Evolutionary conservation across 2,888 invertebrate species (phyloP).

Genomic region (Amblyjoppa proteus): DNA sequence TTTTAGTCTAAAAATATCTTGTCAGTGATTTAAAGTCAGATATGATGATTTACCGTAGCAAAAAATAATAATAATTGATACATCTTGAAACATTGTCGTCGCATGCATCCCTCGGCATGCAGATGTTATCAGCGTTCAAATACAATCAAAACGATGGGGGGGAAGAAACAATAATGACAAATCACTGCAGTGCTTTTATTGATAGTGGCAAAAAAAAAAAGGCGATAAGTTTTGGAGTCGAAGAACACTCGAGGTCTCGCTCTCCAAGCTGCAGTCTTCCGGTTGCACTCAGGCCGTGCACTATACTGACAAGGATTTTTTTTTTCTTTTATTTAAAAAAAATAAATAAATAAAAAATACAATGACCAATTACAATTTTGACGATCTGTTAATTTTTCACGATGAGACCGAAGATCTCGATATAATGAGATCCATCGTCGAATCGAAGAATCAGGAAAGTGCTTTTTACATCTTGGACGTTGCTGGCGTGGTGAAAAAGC

Average conservation of each 20-base stretch:
- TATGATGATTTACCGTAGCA: too few species aligned
- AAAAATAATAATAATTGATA: too few species aligned
- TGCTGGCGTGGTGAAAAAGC: slow-evolving; percentile 77
- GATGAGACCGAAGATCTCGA: slow-evolving; percentile 73
- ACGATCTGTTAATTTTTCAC: slow-evolving; percentile 75
- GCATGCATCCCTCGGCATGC: too few species aligned
- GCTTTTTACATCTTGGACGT: slow-evolving; percentile 79
- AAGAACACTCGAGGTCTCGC: neutral
- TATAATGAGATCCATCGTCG: slow-evolving; percentile 75
- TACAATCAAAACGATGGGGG: too few species aligned
- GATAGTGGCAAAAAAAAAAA: neutral
- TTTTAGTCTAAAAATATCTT: too few species aligned
- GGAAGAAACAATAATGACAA: neutral
- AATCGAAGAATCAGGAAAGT: slow-evolving; percentile 75
- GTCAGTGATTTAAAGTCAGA: too few species aligned
- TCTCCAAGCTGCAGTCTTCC: neutral
- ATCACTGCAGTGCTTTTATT: neutral
- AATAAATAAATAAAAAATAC: neutral
- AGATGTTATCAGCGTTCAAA: too few species aligned
- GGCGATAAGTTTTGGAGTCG: neutral
- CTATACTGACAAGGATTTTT: neutral
- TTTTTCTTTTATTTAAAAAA: too few species aligned
- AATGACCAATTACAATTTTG: slow-evolving; percentile 64
- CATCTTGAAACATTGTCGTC: too few species aligned
- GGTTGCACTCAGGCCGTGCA: neutral